Evolutionary conservation across 2,797 vertebrate species (phyloP).

Genomic region (Neomorphus geoffroyi): DNA sequence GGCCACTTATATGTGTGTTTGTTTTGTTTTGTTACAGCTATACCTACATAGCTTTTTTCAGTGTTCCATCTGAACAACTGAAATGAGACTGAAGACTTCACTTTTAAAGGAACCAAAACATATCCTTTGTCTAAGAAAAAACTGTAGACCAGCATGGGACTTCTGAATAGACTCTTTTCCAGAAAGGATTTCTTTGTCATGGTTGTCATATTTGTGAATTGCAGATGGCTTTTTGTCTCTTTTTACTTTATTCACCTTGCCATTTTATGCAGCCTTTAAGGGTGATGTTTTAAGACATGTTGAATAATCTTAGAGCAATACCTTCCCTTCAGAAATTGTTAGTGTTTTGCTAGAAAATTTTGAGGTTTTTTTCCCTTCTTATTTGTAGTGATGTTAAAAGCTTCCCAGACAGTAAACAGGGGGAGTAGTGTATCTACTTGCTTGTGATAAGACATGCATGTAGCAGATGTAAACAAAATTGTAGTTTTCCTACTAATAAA

Average conservation of each 20-base stretch:
- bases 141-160: neutral
- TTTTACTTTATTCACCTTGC: neutral
- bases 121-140: conserved; percentile 86
- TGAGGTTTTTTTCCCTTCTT: neutral
- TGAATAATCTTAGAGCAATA: neutral
- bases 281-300: neutral
- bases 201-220: neutral
- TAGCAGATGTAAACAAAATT: neutral
- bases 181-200: neutral
- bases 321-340: neutral
- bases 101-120: conserved; percentile 95
- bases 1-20: neutral
- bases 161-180: neutral
- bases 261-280: neutral
- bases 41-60: neutral
- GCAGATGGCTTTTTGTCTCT: neutral
- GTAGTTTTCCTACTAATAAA: neutral
- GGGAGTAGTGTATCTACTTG: neutral
- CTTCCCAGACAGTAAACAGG: neutral
- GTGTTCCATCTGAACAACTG: neutral
- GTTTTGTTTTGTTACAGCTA: conserved; percentile 33
- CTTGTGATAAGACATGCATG: neutral
- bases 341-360: neutral
- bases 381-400: neutral
- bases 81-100: conserved; percentile 94